These are phyloP conservation scores for Ips typographus DNA, from an alignment of 1,140 invertebrate species.

Conservation along the genomic window DNA sequence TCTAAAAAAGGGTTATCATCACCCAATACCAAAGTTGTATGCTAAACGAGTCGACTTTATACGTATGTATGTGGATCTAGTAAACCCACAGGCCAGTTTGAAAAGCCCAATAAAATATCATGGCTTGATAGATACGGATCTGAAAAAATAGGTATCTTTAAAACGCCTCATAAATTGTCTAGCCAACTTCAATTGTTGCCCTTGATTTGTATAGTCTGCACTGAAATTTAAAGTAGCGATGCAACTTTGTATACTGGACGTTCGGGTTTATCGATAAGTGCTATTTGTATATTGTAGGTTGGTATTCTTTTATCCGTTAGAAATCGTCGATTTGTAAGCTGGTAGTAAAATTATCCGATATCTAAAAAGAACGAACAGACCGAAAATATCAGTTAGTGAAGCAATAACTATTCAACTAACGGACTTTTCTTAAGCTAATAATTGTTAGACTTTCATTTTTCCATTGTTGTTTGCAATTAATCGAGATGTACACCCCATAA, in stretches of 20 bases:
- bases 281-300: too few relatives aligned
- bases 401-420: too few relatives aligned
- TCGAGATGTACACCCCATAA: constrained; percentile 20
- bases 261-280: too few relatives aligned
- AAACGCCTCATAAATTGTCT: constrained; percentile 36
- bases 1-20: constrained; percentile 34
- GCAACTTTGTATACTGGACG: too few relatives aligned
- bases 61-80: constrained; percentile 32
- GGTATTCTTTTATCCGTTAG: too few relatives aligned
- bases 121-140: constrained; percentile 31
- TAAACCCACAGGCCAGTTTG: constrained; percentile 32
- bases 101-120: constrained; percentile 35
- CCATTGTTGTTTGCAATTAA: constrained; percentile 9
- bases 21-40: constrained; percentile 32
- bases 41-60: constrained; percentile 33
- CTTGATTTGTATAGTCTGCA: too few relatives aligned
- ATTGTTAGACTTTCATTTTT: constrained; percentile 1
- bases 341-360: too few relatives aligned
- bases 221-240: too few relatives aligned
- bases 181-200: constrained; percentile 31
- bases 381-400: too few relatives aligned
- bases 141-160: constrained; percentile 25
- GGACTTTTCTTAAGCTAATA: too few relatives aligned
- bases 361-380: too few relatives aligned
- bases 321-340: too few relatives aligned